These are phyloP conservation scores for Colostygia pectinataria DNA, from an alignment of 2,888 invertebrate genomes.

Conservation along the genomic window DNA sequence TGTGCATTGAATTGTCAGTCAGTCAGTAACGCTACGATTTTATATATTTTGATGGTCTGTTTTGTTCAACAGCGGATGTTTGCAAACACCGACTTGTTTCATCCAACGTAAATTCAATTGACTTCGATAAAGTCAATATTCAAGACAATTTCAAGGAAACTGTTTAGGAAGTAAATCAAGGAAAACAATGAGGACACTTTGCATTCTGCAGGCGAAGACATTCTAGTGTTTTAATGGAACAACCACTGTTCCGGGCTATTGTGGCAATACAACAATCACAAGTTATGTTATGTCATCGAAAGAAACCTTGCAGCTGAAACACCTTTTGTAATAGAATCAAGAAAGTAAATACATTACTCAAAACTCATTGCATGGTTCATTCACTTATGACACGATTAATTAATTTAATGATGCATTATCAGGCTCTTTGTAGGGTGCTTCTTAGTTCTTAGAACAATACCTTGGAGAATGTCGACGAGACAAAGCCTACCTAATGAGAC, in stretches of 20 bases:
- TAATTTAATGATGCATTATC: constrained; percentile 1
- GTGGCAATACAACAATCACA: constrained; percentile 18
- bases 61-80: constrained; percentile 35
- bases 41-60: too few species aligned
- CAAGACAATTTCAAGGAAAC: constrained; percentile 13
- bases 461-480: constrained; percentile 11
- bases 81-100: too few species aligned
- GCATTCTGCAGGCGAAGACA: constrained; percentile 7
- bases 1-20: too few species aligned
- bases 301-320: constrained; percentile 9
- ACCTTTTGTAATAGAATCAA: constrained; percentile 9
- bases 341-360: too few species aligned
- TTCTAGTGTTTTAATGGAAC: constrained; percentile 16
- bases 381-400: neutral
- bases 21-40: too few species aligned
- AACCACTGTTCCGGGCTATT: constrained; percentile 20
- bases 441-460: constrained; percentile 11
- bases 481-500: constrained; percentile 16
- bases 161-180: constrained; percentile 22
- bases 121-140: constrained; percentile 18
- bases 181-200: constrained; percentile 19
- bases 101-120: too few species aligned
- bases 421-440: too few species aligned
- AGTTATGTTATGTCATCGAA: constrained; percentile 13
- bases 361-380: too few species aligned